Evolutionary conservation across 2,888 invertebrate species (phyloP), one percentile per base, ranked within the genome.

Genomic region (Teleiodes luculella): DNA sequence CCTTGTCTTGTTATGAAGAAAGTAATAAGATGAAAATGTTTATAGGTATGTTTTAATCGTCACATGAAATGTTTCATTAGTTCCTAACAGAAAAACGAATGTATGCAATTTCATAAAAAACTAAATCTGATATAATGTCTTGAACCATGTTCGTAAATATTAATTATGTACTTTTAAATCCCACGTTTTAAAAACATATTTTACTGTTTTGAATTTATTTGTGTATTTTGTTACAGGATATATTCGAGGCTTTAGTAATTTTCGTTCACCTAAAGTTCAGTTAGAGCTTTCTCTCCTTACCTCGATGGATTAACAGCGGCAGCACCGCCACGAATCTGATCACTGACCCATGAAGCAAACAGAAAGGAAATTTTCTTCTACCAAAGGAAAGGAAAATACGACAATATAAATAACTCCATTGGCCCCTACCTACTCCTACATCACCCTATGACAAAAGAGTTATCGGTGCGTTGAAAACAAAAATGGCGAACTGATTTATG

Each of bases 381-480:
- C 76, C 80, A 79, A 43, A 85, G 76, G 84, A 86, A 87, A 85
- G 76, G 84, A 86, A 87, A 88, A 87, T 84, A 88, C 84, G 82
- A 81, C 83, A 83, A 82, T 85, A 89, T 89, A 89, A 89, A 89
- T 89, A 89, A 89, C 88, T 89, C 87, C 80, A 87, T 86, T 74
- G 54, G 48, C 30, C 53, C 53, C 53, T 54, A 52, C 53, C 78
- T 76, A 78, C 80, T 77, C 79, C 86, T 86, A 86, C 86, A 85
- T 86, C 88, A 85, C 89, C 86, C 86, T 83, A 87, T 88, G 89
- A 89, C 88, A 89, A 89, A 89, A 89, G 89, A 89, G 89, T 89
- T 89, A 89, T 88, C 86, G 88, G 86, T 88, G 87, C 89, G 89
- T 87, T 88, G 89, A 89, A 87, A 89, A 89, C 89, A 89, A 88